A percentile compares a stretch with the other conserved stretches of the same genome.
Evolutionary conservation across 2,888 invertebrate species (phyloP).

Genomic region (Perdita meconis): DNA sequence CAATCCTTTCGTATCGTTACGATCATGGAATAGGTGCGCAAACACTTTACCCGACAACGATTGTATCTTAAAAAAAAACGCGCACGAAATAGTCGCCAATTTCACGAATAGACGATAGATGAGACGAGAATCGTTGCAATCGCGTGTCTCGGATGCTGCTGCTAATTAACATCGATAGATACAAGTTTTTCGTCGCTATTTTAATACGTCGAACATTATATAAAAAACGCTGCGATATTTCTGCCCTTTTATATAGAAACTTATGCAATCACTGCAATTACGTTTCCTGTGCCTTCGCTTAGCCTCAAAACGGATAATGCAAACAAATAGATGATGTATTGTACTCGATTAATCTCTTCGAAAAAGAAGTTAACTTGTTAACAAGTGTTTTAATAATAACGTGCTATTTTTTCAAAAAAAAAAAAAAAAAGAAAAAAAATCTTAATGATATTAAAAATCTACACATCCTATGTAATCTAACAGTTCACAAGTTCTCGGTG

Average conservation of each 20-base stretch:
- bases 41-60: slow-evolving; percentile 36
- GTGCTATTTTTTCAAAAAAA: slow-evolving; percentile 17
- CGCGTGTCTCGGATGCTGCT: slow-evolving; percentile 31
- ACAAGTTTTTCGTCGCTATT: slow-evolving; percentile 40
- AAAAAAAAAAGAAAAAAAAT: too few relatives aligned
- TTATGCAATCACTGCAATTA: slow-evolving; percentile 48
- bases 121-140: slow-evolving; percentile 45
- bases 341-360: slow-evolving; percentile 18
- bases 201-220: slow-evolving; percentile 42
- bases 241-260: slow-evolving; percentile 45
- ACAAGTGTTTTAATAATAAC: slow-evolving; percentile 27
- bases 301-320: slow-evolving; percentile 2
- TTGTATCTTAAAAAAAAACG: slow-evolving; percentile 31
- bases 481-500: not conserved
- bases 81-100: slow-evolving; percentile 13
- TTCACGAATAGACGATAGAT: slow-evolving; percentile 8
- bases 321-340: slow-evolving; percentile 23
- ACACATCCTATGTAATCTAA: slow-evolving; percentile 32
- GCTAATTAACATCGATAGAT: slow-evolving; percentile 36
- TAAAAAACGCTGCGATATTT: slow-evolving; percentile 58
- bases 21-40: slow-evolving; percentile 40
- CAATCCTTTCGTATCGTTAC: slow-evolving; percentile 23
- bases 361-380: slow-evolving; percentile 31
- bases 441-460: slow-evolving; percentile 37
- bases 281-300: slow-evolving; percentile 1